Conservation (phyloP, 2,888 invertebrate genomes). For the Malachius bipustulatus region DNA sequence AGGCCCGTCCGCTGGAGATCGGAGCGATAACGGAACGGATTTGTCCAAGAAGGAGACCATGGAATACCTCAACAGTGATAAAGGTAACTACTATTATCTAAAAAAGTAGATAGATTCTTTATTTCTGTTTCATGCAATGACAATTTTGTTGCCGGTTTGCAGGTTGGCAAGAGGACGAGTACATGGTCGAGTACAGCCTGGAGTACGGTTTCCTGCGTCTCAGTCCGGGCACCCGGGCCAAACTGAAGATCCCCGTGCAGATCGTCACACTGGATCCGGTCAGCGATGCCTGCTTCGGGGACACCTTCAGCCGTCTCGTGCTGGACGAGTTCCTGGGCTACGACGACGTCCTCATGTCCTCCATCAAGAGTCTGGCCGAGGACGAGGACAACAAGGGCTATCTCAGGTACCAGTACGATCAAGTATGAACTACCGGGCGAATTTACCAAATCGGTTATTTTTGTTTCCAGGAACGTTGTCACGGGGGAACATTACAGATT, state of each 20-base stretch:
- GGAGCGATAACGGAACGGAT: too few species aligned
- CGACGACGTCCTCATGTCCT: slow-evolving; percentile 93
- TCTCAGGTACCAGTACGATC: slow-evolving; percentile 67
- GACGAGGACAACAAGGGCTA: slow-evolving; percentile 95
- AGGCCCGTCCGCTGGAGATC: too few species aligned
- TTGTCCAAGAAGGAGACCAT: too few species aligned
- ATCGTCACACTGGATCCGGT: slow-evolving; percentile 79
- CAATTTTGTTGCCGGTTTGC: too few species aligned
- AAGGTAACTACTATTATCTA: too few species aligned
- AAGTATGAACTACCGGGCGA: background rate
- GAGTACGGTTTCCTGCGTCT: slow-evolving; percentile 93
- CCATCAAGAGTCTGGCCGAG: slow-evolving; percentile 89
- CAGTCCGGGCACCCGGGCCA: slow-evolving; percentile 72
- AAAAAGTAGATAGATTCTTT: too few species aligned
- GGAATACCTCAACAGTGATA: too few species aligned
- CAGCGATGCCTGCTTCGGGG: slow-evolving; percentile 87
- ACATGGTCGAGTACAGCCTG: slow-evolving; percentile 94
- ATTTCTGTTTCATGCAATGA: too few species aligned
- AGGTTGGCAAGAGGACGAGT: slow-evolving; percentile 74
- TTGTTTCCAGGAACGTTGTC: slow-evolving; percentile 73
- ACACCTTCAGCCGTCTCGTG: slow-evolving; percentile 77
- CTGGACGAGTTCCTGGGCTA: slow-evolving; percentile 92
- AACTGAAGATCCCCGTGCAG: slow-evolving; percentile 83
- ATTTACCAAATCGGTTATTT: slow-evolving; percentile 12
- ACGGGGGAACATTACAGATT: slow-evolving; percentile 98